phyloP scores from a whole-genome alignment of 2,888 invertebrate species.

The Pediacus dermestoides region DNA sequence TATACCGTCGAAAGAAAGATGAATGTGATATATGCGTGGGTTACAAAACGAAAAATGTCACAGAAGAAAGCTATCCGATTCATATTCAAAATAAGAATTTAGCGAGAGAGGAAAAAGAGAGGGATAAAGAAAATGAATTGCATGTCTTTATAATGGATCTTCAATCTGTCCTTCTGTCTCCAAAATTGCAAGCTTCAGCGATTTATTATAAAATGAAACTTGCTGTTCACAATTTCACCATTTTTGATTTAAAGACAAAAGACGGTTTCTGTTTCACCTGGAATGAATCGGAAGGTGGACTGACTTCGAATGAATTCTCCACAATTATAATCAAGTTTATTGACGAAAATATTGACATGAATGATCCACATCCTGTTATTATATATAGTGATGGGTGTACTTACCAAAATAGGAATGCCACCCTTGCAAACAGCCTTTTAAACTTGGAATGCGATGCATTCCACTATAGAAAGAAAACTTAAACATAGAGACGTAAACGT shows the following conservation, averaged over 20 bases:
- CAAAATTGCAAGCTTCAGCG: constrained; percentile 13
- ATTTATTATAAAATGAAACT: constrained; percentile 21
- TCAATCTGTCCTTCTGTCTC: constrained; percentile 13
- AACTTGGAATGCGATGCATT: constrained; percentile 31
- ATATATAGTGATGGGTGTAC: constrained; percentile 19
- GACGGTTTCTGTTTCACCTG: constrained; percentile 19
- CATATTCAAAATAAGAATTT: constrained; percentile 12
- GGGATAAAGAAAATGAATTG: constrained; percentile 4
- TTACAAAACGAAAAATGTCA: constrained; percentile 6
- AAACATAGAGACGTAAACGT: constrained; percentile 20
- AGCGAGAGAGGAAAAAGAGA: constrained; percentile 12
- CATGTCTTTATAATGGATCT: constrained; percentile 15
- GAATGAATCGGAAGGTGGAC: constrained; percentile 15
- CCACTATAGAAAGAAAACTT: constrained; percentile 25
- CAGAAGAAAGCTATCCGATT: constrained; percentile 8
- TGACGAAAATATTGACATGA: too few species aligned
- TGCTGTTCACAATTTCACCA: constrained; percentile 19
- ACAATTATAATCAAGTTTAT: too few species aligned
- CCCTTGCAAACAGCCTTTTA: constrained; percentile 32
- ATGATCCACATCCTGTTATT: too few species aligned
- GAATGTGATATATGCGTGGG: constrained; percentile 16
- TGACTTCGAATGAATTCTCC: too few species aligned
- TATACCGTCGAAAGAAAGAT: constrained; percentile 16
- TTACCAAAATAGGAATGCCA: constrained; percentile 19
- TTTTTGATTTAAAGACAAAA: constrained; percentile 18